Evolutionary conservation across 2,888 invertebrate species (phyloP).

Genomic region (Cheilosia urbana): DNA sequence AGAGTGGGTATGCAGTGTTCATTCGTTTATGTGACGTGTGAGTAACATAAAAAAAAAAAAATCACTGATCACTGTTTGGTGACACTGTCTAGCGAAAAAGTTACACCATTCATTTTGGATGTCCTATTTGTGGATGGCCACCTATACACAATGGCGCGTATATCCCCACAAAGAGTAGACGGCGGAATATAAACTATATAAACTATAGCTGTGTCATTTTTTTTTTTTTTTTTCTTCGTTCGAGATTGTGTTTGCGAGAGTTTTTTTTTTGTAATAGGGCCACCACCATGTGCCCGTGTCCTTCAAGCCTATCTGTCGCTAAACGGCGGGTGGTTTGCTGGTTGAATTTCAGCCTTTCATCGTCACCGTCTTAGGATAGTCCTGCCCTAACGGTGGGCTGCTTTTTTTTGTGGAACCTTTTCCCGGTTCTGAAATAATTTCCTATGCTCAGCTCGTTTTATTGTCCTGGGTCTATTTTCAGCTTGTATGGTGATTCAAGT

Average conservation of each 20-base stretch:
- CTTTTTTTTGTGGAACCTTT: constrained; percentile 21
- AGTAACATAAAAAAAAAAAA: constrained; percentile 7
- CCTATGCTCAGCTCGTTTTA: constrained; percentile 50
- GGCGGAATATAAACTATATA: constrained; percentile 51
- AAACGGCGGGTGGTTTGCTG: constrained; percentile 52
- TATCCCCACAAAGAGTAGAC: constrained; percentile 26
- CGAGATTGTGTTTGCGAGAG: constrained; percentile 11
- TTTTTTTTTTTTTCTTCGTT: constrained; percentile 37
- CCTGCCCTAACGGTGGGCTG: background rate
- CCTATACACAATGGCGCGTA: constrained; percentile 25
- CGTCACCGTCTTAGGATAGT: constrained; percentile 2
- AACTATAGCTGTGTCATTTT: constrained; percentile 69
- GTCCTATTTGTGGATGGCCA: constrained; percentile 43
- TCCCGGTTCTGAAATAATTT: constrained; percentile 57
- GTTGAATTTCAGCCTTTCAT: constrained; percentile 62
- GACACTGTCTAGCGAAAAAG: constrained; percentile 10
- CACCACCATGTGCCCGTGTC: constrained; percentile 60
- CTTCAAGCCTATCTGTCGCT: constrained; percentile 61
- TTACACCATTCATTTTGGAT: constrained; percentile 12
- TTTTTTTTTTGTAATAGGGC: constrained; percentile 15
- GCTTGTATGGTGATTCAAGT: constrained; percentile 62
- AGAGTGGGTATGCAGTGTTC: background rate
- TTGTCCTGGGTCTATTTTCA: constrained; percentile 65
- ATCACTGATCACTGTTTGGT: constrained; percentile 16
- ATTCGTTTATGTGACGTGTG: constrained; percentile 23